These are phyloP conservation scores for Rhyacophila brunnea DNA, from an alignment of 1,140 invertebrate species.

Conservation along the genomic window DNA sequence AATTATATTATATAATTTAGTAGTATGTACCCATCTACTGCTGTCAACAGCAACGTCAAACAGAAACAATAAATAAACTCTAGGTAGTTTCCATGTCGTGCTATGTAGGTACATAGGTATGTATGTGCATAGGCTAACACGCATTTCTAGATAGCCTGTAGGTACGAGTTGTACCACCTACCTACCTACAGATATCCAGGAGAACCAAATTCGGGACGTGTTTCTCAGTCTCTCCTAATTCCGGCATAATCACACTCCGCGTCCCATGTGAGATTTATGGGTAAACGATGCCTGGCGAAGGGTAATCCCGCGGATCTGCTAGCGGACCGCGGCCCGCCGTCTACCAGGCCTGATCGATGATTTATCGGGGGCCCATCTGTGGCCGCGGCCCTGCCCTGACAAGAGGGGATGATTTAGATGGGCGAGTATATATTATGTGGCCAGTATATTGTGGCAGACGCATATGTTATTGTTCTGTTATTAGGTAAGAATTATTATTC, in stretches of 20 bases:
- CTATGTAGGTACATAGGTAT: too few species aligned
- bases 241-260: conserved; percentile 30
- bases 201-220: neutral
- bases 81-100: too few species aligned
- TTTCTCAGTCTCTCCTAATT: conserved; percentile 20
- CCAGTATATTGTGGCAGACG: too few species aligned
- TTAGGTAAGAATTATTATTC: neutral
- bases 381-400: conserved; percentile 17
- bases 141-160: too few species aligned
- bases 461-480: too few species aligned
- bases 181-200: neutral
- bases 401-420: conserved; percentile 24
- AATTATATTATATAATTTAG: too few species aligned
- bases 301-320: conserved; percentile 25
- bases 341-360: conserved; percentile 32
- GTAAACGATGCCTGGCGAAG: conserved; percentile 30
- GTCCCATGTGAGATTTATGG: conserved; percentile 29
- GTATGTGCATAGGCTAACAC: too few species aligned
- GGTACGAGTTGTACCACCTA: too few species aligned
- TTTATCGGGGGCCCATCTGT: conserved; percentile 32
- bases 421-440: too few species aligned
- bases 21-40: too few species aligned
- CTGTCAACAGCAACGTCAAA: too few species aligned
- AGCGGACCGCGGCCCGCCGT: conserved; percentile 24
- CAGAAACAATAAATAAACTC: too few species aligned